phyloP scores from a whole-genome alignment of 2,797 vertebrate genomes.

The Sebastes trivittatus region DNA sequence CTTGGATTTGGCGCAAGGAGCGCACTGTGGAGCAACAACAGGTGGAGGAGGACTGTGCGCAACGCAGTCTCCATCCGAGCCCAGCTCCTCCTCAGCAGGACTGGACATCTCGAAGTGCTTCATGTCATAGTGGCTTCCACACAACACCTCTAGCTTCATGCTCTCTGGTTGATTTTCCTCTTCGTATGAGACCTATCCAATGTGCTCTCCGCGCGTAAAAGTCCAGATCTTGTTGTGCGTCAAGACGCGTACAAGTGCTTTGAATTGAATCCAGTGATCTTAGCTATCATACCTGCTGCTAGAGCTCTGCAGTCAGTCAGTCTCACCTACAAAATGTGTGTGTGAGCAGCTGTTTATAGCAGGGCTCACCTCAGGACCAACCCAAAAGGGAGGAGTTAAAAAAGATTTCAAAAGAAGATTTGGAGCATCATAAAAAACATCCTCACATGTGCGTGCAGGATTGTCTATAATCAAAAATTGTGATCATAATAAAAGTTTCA shows the following conservation, averaged over 20 bases:
- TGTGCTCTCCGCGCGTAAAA: constrained; percentile 14
- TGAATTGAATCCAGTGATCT: not conserved
- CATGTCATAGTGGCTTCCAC: constrained; percentile 78
- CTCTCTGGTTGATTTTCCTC: not conserved
- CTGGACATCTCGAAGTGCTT: constrained; percentile 78
- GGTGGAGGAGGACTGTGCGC: constrained; percentile 86
- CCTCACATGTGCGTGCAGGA: not conserved
- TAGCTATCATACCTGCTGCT: constrained; percentile 57
- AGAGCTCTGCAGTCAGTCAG: constrained; percentile 29
- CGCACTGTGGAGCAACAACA: constrained; percentile 37
- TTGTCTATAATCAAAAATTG: constrained; percentile 1
- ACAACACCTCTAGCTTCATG: constrained; percentile 91
- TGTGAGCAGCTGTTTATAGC: constrained; percentile 74
- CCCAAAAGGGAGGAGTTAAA: constrained; percentile 74
- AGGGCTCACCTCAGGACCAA: constrained; percentile 75
- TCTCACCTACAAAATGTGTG: constrained; percentile 62
- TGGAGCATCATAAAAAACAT: constrained; percentile 3
- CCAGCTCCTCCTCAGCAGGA: constrained; percentile 89
- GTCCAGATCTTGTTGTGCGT: not conserved
- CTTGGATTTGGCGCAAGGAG: constrained; percentile 80
- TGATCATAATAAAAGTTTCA: not conserved
- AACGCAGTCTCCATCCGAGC: constrained; percentile 93
- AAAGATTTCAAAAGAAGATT: constrained; percentile 9
- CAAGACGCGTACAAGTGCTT: constrained; percentile 29
- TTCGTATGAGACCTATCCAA: not conserved